Conservation (phyloP, 2,113 vertebrate species). For the Ptilonorhynchus violaceus region DNA sequence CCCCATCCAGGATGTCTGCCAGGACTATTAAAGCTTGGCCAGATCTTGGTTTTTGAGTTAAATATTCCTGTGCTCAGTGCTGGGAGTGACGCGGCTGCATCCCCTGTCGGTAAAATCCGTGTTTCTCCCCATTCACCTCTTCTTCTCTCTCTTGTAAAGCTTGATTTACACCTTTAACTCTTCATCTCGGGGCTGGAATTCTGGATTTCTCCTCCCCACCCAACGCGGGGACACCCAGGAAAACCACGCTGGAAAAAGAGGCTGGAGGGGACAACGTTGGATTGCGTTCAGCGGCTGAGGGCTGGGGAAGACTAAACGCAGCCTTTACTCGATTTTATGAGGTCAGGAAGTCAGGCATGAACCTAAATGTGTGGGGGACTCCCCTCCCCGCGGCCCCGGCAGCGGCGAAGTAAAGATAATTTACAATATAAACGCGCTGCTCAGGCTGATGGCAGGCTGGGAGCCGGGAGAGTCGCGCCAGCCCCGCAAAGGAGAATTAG, state of each 20-base stretch:
- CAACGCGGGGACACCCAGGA: background rate
- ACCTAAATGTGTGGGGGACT: background rate
- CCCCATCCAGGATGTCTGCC: background rate
- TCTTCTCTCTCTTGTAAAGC: background rate
- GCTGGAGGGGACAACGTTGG: accelerated
- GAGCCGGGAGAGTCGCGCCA: background rate
- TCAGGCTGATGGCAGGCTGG: background rate
- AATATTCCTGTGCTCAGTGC: background rate
- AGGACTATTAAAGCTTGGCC: background rate
- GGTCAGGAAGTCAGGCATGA: background rate
- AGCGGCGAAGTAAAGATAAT: background rate
- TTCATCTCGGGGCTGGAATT: background rate
- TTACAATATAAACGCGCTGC: background rate
- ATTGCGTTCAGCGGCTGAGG: background rate
- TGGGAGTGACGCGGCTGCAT: accelerated
- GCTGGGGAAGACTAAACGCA: background rate
- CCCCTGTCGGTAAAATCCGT: accelerated
- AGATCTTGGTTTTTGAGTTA: background rate
- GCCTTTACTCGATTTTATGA: background rate
- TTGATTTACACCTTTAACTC: background rate
- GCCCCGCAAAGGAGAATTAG: conserved; percentile 27
- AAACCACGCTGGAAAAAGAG: background rate
- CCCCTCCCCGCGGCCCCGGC: background rate
- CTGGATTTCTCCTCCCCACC: background rate
- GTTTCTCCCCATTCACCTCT: background rate